A percentile compares a stretch with the other conserved stretches of the same genome.
Evolutionary conservation across 2,113 vertebrate species (phyloP).

Genomic region (Myanophis thanlyinensis): DNA sequence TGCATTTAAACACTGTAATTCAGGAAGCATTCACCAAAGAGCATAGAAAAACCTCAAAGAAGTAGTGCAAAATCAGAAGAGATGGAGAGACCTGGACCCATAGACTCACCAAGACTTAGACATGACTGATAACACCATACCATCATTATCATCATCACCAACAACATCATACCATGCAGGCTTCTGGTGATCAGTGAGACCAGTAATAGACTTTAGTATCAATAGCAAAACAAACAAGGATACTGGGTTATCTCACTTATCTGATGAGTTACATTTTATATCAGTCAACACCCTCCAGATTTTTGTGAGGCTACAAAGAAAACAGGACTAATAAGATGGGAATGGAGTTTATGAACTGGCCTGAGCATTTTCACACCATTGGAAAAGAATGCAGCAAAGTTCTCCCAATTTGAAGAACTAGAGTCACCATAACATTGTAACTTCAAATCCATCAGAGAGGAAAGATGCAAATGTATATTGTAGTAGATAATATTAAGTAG

Average conservation of each 20-base stretch:
- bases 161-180: background rate
- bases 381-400: background rate
- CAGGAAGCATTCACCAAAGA: background rate
- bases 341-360: background rate
- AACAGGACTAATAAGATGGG: background rate
- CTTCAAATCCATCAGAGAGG: background rate
- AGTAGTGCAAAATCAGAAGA: background rate
- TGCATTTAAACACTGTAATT: background rate
- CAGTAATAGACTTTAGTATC: background rate
- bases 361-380: background rate
- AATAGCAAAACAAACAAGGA: background rate
- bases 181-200: background rate
- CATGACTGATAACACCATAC: background rate
- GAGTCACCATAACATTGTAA: background rate
- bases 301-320: background rate
- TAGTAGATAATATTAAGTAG: background rate
- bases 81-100: background rate
- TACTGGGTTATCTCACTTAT: background rate
- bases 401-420: background rate
- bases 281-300: background rate
- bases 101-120: background rate
- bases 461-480: background rate
- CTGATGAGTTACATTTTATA: background rate
- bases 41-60: background rate
- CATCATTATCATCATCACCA: background rate